Base-by-base conservation (phyloP, 2,888 invertebrate species). In the Melipona bicolor region DNA sequence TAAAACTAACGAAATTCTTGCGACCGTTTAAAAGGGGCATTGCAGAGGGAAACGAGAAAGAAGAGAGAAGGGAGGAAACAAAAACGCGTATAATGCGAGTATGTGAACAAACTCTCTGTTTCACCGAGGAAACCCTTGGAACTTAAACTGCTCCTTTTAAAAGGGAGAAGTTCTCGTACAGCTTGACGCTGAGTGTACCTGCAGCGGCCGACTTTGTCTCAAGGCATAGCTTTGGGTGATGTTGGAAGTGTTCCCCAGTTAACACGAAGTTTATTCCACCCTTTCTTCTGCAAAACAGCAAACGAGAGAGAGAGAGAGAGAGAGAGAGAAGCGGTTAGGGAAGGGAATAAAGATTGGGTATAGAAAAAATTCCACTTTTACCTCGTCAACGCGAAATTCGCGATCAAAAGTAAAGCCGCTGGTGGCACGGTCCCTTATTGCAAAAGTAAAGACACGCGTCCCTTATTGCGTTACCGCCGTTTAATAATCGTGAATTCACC, bases 61-160 rank as follows among this genome's bases (percentile, higher is more conserved):
- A 36, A 1, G 43, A 0, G n/a, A 54, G 17, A 0, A 15, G 27
- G 36, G 50, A 6, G 13, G 5, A 24, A 36, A 61, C 36, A 50
- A 54, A 64, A 43, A 79, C 52, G 43, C 62, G 50, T 32, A 24
- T 79, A 79, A 74, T 56, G 73, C 70, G 67, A 78, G 77, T 76
- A 77, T 73, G 82, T 64, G 79, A 85, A 79, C 76, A 84, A 88
- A 85, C 77, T 79, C 68, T 64, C 54, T 64, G 67, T 75, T 82
- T 67, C 64, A 67, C 59, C 56, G 71, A 65, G 84, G 75, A 81
- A 85, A 84, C 75, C 79, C 83, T 88, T 77, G 78, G 82, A 88
- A 84, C 81, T 87, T 73, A 75, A 70, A 88, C 73, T 49, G 78
- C 61, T 67, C 65, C 59, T 69, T 64, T 83, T 62, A 81, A 76